Conservation (phyloP, 2,797 vertebrate genomes). For the Fundulus diaphanus region DNA sequence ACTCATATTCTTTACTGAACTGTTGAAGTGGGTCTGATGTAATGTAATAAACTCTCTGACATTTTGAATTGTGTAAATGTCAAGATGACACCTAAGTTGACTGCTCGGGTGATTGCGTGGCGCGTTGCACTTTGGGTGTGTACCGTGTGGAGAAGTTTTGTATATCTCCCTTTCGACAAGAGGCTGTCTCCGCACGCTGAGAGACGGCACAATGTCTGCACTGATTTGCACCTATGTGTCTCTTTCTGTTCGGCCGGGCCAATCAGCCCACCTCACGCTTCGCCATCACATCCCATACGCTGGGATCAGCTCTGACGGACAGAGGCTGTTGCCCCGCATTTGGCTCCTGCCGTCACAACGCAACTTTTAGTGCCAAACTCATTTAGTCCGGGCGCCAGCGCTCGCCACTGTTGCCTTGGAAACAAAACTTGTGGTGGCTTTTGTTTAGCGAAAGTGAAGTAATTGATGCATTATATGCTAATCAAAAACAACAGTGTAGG, state of each 20-base stretch:
- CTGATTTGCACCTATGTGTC: background rate
- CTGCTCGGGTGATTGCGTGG: slow-evolving; percentile 1
- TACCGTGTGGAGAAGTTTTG: background rate
- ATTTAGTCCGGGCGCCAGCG: slow-evolving; percentile 68
- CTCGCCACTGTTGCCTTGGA: slow-evolving; percentile 76
- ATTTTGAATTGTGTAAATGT: slow-evolving; percentile 24
- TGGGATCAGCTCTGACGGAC: slow-evolving; percentile 38
- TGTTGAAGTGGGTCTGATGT: slow-evolving; percentile 15
- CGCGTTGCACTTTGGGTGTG: background rate
- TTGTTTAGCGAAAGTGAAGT: slow-evolving; percentile 74
- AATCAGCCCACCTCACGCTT: slow-evolving; percentile 1
- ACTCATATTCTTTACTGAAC: slow-evolving; percentile 19
- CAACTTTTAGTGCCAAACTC: slow-evolving; percentile 59
- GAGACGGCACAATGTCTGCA: background rate
- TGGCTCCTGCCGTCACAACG: slow-evolving; percentile 33
- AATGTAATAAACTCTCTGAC: slow-evolving; percentile 21
- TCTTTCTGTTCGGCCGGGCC: slow-evolving; percentile 24
- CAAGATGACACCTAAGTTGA: slow-evolving; percentile 3
- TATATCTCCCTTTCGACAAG: background rate
- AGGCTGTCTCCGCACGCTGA: background rate
- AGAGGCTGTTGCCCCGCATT: slow-evolving; percentile 49
- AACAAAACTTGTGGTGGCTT: slow-evolving; percentile 73
- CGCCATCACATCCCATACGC: slow-evolving; percentile 42
- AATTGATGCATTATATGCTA: slow-evolving; percentile 84
- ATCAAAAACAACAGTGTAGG: slow-evolving; percentile 76